Base-by-base conservation (phyloP, 2,888 invertebrate genomes). In the Dyspetes luteomarginatus region DNA sequence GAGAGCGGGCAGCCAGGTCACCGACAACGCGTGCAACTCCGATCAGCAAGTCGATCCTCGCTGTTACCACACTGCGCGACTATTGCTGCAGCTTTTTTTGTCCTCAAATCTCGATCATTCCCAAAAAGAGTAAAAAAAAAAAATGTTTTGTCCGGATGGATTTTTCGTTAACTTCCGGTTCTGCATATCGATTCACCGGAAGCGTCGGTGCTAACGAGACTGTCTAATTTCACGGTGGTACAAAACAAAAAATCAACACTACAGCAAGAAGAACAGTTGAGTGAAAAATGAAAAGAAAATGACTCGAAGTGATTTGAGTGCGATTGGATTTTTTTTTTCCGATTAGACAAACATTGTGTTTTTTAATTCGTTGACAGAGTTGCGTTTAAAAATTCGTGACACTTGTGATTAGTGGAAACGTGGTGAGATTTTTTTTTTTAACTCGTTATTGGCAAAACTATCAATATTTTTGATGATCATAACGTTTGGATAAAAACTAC, bases 1-100 rank as follows among this genome's bases (percentile, higher is more conserved):
- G 48, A 48, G 15, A 48, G 15, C 68, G 83, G 83, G 81, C 85
- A 86, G 83, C 80, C 88, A 83, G 87, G 85, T 88, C 87, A 85
- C 81, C 81, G 82, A 73, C 81, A 83, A 85, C 84, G 84, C 83
- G 79, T 72, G 77, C 58, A 78, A 79, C 62, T 78, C 82, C 78
- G 81, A 81, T 80, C 82, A n/a, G 79, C 78, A 71, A 76, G 82
- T 78, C 78, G 84, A 75, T 82, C 83, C 83, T 75, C 83, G 82
- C 84, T 75, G 62, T 81, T 19, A 58, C 41, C 43, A 62, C 56
- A 74, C 30, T 58, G 68, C 41, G 19, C 3, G 26, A 68, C 50
- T 60, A 19, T 68, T n/a, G 41, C 17, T 24, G 24, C 65, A 45
- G 48, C 55, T 72, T 60, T 19, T 76, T 56, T 58, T 17, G 3